Conservation (phyloP, 2,797 vertebrate species). For the Orestias chungarensis region DNA sequence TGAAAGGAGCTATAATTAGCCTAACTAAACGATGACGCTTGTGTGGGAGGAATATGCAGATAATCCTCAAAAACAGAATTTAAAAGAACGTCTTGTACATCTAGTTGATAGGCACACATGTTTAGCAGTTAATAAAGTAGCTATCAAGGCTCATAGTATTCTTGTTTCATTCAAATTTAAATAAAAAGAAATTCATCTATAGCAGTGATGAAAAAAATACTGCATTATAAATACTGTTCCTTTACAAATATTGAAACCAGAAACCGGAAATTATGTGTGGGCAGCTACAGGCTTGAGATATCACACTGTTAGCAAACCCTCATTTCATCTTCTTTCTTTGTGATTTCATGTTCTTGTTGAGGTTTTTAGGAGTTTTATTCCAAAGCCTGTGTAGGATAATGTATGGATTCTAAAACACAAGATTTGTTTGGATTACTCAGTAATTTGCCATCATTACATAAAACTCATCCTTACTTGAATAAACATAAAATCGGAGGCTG, state of each 20-base stretch:
- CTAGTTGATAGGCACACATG: neutral
- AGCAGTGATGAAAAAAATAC: neutral
- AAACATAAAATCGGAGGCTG: neutral
- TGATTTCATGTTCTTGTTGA: neutral
- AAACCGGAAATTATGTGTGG: neutral
- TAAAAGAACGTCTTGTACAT: neutral
- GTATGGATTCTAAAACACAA: too few species aligned
- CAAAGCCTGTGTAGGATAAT: neutral
- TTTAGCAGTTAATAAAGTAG: neutral
- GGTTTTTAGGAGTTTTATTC: neutral
- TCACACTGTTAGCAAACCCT: neutral
- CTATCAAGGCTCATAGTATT: neutral
- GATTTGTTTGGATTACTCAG: too few species aligned
- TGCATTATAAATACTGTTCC: neutral
- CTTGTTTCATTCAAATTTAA: neutral
- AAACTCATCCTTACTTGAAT: neutral
- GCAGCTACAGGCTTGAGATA: neutral
- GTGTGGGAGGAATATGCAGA: neutral
- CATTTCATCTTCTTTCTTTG: neutral
- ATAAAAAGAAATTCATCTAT: neutral
- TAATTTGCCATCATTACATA: too few species aligned
- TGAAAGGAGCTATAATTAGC: conserved; percentile 1
- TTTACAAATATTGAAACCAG: neutral
- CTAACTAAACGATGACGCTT: neutral
- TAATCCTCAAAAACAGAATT: neutral